Base-by-base conservation (phyloP, 2,113 vertebrate species). In the Periophthalmus modestus region DNA sequence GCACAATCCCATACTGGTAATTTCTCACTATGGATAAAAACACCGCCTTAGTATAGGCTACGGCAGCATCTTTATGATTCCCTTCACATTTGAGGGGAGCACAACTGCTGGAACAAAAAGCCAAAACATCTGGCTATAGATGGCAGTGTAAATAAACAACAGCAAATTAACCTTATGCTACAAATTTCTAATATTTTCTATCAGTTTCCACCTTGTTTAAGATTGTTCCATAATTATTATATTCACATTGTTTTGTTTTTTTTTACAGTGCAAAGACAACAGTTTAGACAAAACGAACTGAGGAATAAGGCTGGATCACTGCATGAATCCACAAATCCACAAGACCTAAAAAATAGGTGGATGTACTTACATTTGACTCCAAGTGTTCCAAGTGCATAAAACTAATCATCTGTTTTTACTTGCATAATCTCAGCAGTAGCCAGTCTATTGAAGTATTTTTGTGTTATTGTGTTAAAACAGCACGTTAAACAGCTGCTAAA, bases 371-470 rank as follows among this genome's bases (percentile, higher is more conserved):
- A 33, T 73, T 61, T 83, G 69, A 80, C 61, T 83, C 86, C 39
- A 74, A 68, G 74, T 80, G 72, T 77, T 72, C 58, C 70, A 82
- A 77, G 75, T 85, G 71, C 79, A 84, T 85, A 78, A 73, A 87
- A 83, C 68, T 24, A 82, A 80, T 72, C 65, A 72, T 80, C 86
- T 75, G 70, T 81, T 77, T 84, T 85, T 78, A 82, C 81, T 91
- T 88, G 89, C 89, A 91, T 91, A 90, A 90, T 85, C 83, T 87
- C 84, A 84, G 79, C 84, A 88, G 82, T 61, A 72, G 68, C 88
- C 66, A 59, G 54, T 81, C 72, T 72, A 82, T 79, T 79, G 57
- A 59, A 59, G 57, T 59, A 81, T 74, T 73, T 86, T 13, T 70
- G 67, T 75, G 46, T 69, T 46, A 52, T 39, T 78, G 34, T 81